These are phyloP conservation scores for Prinia subflava DNA, from an alignment of 2,113 vertebrate species.

Conservation along the genomic window DNA sequence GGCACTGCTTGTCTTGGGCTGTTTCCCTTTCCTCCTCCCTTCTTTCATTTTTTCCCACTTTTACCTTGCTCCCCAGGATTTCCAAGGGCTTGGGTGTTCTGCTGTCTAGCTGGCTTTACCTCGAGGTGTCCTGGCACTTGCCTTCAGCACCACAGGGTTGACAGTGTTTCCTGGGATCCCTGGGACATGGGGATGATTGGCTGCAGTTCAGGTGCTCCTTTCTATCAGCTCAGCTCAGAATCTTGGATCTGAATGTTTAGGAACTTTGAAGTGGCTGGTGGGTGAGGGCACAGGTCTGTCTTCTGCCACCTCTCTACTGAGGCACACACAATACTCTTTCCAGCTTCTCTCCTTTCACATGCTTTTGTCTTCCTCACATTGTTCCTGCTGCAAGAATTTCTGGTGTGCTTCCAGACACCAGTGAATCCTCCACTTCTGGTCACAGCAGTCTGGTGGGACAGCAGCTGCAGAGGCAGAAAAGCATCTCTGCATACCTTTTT, in stretches of 20 bases:
- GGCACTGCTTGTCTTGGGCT: neutral
- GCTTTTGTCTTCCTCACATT: neutral
- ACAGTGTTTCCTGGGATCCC: neutral
- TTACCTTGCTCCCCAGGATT: neutral
- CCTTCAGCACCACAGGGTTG: neutral
- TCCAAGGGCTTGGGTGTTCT: neutral
- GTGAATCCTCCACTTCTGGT: neutral
- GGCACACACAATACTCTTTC: rapidly evolving
- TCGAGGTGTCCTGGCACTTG: rapidly evolving
- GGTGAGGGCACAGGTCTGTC: rapidly evolving
- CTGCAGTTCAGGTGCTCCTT: neutral
- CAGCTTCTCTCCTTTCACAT: neutral
- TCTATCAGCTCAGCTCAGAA: neutral
- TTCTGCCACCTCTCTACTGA: neutral
- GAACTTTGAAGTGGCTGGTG: neutral
- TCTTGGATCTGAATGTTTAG: neutral
- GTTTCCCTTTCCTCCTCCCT: neutral
- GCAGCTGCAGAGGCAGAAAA: neutral
- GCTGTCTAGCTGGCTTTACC: neutral
- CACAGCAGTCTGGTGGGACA: neutral
- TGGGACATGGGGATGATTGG: neutral
- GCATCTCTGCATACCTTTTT: neutral
- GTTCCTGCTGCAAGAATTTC: neutral
- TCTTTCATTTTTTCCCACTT: neutral
- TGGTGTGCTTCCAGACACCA: neutral